Base-by-base conservation (phyloP, 2,797 vertebrate genomes). In the Parotocinclus haroldoi region DNA sequence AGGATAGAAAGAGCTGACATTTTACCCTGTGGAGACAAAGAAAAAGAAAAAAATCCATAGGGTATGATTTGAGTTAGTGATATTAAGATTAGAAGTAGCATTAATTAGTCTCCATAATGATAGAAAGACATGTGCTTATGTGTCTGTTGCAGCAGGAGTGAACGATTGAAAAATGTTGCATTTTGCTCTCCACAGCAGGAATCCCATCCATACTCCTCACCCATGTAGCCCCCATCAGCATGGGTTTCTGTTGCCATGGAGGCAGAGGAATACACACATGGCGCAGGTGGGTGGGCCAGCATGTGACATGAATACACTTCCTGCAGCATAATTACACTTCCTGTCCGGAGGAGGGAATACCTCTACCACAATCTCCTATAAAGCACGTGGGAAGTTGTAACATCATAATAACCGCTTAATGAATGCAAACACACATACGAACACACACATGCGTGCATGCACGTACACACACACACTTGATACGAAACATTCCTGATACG, bases 241-340 rank as follows among this genome's bases (percentile, higher is more conserved):
- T 10, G 13, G 59, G 66, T 18, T 27, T 19, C 59, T 58, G 66
- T 78, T 73, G 62, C 75, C 70, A 76, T 73, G 65, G 74, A 39
- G 66, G 55, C 60, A 4, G 62, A 76, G 74, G 37, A 3, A 51
- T 36, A 46, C 75, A 69, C 70, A 81, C 66, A 72, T 76, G 76
- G 73, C 11, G 53, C 79, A 7, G 76, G 60, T 57, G 80, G 68
- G 46, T 75, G 53, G n/a, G 63, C 67, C 72, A 36, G 79, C 76
- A 40, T 67, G 74, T 72, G 78, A 52, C 19, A 74, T 59, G 37
- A 74, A 69, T 63, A 16, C 39, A 53, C 71, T 76, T 53, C 55
- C 69, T 73, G 48, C 61, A 61, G 65, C 53, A 75, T 77, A 64
- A 75, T 75, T 73, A 62, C 44, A 66, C 61, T 79, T 79, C 72